Percentiles rank a stretch among this genome's conserved stretches.
Evolutionary conservation across 2,888 invertebrate genomes (phyloP).

Genomic region (Melinopterus prodromus): DNA sequence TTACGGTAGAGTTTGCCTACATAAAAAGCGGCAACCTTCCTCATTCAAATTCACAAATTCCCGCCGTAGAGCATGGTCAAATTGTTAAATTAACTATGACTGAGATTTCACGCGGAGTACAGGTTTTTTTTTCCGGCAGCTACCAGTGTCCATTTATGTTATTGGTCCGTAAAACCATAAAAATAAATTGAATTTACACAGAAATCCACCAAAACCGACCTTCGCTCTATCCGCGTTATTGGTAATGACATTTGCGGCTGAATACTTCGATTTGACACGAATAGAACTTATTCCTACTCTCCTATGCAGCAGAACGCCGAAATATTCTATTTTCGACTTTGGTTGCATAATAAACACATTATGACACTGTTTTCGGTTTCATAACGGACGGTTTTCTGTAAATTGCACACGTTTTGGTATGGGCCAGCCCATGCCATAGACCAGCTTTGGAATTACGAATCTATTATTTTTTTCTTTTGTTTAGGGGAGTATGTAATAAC

Average conservation of each 20-base stretch:
- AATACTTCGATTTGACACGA: neutral
- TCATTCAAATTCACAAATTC: neutral
- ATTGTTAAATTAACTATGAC: neutral
- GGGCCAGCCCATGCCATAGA: too few relatives aligned
- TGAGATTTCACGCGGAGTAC: neutral
- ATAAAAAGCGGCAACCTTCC: neutral
- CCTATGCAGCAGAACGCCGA: neutral
- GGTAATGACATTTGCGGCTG: slow-evolving; percentile 26
- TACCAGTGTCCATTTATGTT: neutral
- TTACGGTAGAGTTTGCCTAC: neutral
- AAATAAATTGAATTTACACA: neutral
- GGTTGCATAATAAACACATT: too few relatives aligned
- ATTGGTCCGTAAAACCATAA: neutral
- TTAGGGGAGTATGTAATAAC: slow-evolving; percentile 71
- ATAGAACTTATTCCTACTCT: neutral
- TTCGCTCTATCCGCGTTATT: slow-evolving; percentile 22
- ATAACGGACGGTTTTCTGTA: too few relatives aligned
- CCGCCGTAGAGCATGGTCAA: neutral
- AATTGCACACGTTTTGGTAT: too few relatives aligned
- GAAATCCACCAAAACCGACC: neutral
- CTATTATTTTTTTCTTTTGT: slow-evolving; percentile 32
- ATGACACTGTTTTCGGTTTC: too few relatives aligned
- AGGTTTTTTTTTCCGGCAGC: neutral
- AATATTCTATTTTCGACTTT: too few relatives aligned
- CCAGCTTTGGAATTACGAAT: neutral